These are phyloP conservation scores for Todiramphus chloris DNA, from an alignment of 2,113 vertebrate species.

Conservation along the genomic window DNA sequence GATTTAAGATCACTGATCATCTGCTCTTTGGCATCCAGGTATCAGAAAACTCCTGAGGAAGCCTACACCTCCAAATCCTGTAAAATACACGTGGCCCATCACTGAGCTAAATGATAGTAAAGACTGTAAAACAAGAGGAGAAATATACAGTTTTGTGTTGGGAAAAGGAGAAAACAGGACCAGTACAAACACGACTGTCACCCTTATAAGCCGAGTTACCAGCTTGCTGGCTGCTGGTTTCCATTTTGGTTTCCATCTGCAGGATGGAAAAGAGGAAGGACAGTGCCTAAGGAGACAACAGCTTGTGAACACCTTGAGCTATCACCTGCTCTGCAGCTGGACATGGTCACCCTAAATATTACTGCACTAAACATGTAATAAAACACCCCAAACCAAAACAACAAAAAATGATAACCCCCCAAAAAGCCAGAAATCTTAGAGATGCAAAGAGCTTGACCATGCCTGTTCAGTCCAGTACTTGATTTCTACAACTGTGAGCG, in stretches of 20 bases:
- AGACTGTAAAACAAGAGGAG: not conserved
- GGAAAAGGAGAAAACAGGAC: not conserved
- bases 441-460: not conserved
- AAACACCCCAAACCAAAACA: not conserved
- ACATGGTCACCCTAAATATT: not conserved
- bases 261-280: not conserved
- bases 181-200: not conserved
- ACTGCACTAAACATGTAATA: not conserved
- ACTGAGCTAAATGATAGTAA: not conserved
- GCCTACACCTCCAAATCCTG: not conserved
- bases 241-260: not conserved
- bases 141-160: not conserved
- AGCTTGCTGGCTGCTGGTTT: not conserved
- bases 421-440: not conserved
- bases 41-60: not conserved
- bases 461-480: not conserved
- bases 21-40: not conserved
- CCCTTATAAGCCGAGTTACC: rapidly evolving
- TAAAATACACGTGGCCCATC: rapidly evolving
- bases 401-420: too few relatives aligned
- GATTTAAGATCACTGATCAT: not conserved
- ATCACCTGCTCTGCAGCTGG: not conserved
- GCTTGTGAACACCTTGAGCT: not conserved
- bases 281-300: not conserved
- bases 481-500: not conserved